phyloP scores from a whole-genome alignment of 2,888 invertebrate genomes.

The Orthosia cruda region DNA sequence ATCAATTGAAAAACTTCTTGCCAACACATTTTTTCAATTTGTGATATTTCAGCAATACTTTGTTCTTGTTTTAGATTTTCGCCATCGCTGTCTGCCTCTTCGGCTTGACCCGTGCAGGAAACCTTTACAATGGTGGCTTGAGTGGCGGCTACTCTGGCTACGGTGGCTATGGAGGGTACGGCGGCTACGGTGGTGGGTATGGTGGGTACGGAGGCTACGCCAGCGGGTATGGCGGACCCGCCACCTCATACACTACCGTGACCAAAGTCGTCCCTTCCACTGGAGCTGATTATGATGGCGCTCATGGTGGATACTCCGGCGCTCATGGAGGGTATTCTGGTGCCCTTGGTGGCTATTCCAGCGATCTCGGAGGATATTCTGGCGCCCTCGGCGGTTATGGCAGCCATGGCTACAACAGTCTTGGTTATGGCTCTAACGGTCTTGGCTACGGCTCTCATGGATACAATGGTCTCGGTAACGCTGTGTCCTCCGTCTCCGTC shows the following conservation, averaged over 20 bases:
- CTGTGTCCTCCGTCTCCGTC: slow-evolving; percentile 71
- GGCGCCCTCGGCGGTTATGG: slow-evolving; percentile 54
- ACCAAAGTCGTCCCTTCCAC: slow-evolving; percentile 65
- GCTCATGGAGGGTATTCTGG: slow-evolving; percentile 45
- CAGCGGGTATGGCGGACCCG: slow-evolving; percentile 60
- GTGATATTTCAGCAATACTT: background rate
- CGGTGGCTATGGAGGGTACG: slow-evolving; percentile 57
- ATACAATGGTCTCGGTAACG: slow-evolving; percentile 61
- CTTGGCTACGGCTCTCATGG: slow-evolving; percentile 52
- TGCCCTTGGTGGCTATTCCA: slow-evolving; percentile 44
- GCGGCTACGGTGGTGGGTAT: slow-evolving; percentile 47
- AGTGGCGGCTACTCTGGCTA: slow-evolving; percentile 36
- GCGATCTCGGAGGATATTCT: slow-evolving; percentile 36
- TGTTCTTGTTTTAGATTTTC: slow-evolving; percentile 70
- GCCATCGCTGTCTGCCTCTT: slow-evolving; percentile 77
- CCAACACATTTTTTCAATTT: background rate
- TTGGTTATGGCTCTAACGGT: slow-evolving; percentile 54
- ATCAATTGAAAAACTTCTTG: no score
- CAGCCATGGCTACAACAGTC: slow-evolving; percentile 53
- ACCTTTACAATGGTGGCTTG: slow-evolving; percentile 60
- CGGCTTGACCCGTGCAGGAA: slow-evolving; percentile 77
- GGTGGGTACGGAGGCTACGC: slow-evolving; percentile 53
- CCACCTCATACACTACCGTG: slow-evolving; percentile 69
- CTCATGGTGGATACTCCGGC: slow-evolving; percentile 39
- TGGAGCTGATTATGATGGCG: slow-evolving; percentile 44